Percentiles rank a stretch among this genome's conserved stretches.
These are phyloP conservation scores for Rhagonycha lutea DNA, from an alignment of 2,888 invertebrate genomes.

Conservation along the genomic window DNA sequence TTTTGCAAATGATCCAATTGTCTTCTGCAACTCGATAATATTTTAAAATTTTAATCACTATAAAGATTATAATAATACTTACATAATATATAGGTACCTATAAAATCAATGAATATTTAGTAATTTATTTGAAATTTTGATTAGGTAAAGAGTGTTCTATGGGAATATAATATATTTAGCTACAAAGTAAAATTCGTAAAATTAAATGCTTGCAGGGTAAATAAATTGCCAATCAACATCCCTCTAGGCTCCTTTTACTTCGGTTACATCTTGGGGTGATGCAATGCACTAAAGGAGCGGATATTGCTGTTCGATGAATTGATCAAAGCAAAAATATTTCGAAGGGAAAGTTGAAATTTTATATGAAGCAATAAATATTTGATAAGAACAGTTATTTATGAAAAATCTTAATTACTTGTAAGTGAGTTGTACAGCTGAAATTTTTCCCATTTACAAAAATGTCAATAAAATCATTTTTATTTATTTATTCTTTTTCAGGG, in stretches of 20 bases:
- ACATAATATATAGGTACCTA: no score
- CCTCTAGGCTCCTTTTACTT: slow-evolving; percentile 44
- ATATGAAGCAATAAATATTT: neutral
- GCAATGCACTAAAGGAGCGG: slow-evolving; percentile 38
- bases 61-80: no score
- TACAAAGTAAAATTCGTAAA: slow-evolving; percentile 43
- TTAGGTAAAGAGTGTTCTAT: neutral
- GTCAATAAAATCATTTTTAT: neutral
- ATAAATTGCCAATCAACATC: slow-evolving; percentile 56
- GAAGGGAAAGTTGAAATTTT: neutral
- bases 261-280: slow-evolving; percentile 30
- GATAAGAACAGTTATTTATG: neutral
- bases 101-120: neutral
- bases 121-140: neutral
- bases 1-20: no score
- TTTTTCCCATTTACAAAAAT: neutral
- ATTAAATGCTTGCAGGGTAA: slow-evolving; percentile 52
- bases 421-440: no score
- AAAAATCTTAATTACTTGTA: no score
- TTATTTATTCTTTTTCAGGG: neutral
- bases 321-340: slow-evolving; percentile 30
- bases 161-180: neutral
- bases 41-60: no score
- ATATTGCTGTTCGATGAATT: slow-evolving; percentile 40
- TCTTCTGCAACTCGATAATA: no score